Percentiles rank a stretch among this genome's conserved stretches.
Evolutionary conservation across 1,140 invertebrate genomes (phyloP).

Genomic region (Drosophila sturtevanti): DNA sequence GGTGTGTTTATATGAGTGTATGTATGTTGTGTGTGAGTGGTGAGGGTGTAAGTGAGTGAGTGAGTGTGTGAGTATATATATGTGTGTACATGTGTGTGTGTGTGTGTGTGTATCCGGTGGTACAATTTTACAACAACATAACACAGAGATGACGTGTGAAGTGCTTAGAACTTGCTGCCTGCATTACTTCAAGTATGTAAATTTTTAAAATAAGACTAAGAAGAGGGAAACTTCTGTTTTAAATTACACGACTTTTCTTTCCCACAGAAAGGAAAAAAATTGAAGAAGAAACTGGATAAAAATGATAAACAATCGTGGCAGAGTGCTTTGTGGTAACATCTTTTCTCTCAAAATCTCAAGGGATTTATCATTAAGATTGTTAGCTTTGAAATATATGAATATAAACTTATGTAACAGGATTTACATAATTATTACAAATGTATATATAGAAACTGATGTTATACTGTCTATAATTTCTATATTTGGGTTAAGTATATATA

Average conservation of each 20-base stretch:
- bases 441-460: too few relatives aligned
- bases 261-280: neutral
- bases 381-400: neutral
- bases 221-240: neutral
- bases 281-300: neutral
- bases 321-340: neutral
- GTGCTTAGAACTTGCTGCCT: constrained; percentile 10
- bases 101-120: neutral
- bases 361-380: neutral
- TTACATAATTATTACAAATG: neutral
- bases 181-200: constrained; percentile 13
- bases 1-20: constrained; percentile 9
- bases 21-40: neutral
- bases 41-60: too few relatives aligned
- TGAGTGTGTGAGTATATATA: neutral
- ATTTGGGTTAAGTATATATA: too few relatives aligned
- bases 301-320: neutral
- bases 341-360: neutral
- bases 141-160: constrained; percentile 13
- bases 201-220: neutral
- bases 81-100: too few relatives aligned
- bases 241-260: constrained; percentile 3
- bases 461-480: too few relatives aligned
- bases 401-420: neutral
- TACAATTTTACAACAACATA: constrained; percentile 3